phyloP scores from a whole-genome alignment of 1,140 invertebrate species.

The Triops longicaudatus region DNA sequence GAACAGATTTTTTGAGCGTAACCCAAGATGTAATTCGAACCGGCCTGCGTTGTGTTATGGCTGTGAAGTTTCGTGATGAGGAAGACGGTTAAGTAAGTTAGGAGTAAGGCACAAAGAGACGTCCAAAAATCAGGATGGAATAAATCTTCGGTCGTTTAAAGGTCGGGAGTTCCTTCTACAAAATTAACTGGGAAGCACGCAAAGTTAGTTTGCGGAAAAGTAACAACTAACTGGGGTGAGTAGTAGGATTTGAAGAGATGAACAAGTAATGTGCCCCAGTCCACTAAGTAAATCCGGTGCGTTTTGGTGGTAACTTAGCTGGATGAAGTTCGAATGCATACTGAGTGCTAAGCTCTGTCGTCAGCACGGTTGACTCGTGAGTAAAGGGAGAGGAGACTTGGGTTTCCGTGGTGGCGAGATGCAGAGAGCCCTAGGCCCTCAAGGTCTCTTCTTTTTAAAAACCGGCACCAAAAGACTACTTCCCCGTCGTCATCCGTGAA shows the following conservation, averaged over 20 bases:
- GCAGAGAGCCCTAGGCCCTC: neutral
- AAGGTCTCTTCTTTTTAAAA: neutral
- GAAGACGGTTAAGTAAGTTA: constrained; percentile 6
- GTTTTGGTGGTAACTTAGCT: neutral
- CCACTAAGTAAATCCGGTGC: neutral
- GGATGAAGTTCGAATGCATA: constrained; percentile 5
- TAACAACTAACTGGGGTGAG: neutral
- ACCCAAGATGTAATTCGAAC: neutral
- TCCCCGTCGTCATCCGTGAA: neutral
- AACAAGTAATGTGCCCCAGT: too few species aligned
- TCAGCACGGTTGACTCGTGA: constrained; percentile 9
- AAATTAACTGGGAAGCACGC: neutral
- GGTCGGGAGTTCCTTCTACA: neutral
- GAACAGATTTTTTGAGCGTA: neutral
- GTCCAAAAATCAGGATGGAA: constrained; percentile 1
- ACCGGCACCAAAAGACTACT: neutral
- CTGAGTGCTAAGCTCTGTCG: constrained; percentile 3
- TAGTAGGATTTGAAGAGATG: neutral
- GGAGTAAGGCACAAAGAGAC: neutral
- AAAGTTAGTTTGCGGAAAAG: neutral
- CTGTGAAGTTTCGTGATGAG: constrained; percentile 2
- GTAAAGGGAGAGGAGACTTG: neutral
- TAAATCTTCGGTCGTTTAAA: neutral
- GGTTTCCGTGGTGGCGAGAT: neutral
- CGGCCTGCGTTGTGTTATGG: neutral